A percentile compares a stretch with the other conserved stretches of the same genome.
Conservation (phyloP, 1,140 invertebrate species). For the Bombus picipes region DNA sequence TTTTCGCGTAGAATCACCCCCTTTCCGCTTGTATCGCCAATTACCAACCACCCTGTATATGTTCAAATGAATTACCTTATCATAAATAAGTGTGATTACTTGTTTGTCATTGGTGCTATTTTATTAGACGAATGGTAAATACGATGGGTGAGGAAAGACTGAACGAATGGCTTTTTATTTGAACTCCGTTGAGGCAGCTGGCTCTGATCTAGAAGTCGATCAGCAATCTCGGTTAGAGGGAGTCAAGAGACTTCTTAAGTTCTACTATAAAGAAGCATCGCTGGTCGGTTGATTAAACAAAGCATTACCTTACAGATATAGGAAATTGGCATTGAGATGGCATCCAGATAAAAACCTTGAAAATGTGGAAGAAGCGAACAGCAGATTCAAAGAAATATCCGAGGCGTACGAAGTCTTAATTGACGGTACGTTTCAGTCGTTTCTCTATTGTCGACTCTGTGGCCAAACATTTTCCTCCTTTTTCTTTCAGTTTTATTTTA, state of each 20-base stretch:
- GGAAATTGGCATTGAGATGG: slow-evolving; percentile 98
- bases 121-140: background rate
- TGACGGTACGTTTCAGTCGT: slow-evolving; percentile 89
- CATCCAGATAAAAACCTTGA: slow-evolving; percentile 99
- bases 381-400: slow-evolving; percentile 98
- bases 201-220: background rate
- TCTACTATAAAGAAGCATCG: background rate
- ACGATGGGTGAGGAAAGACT: background rate
- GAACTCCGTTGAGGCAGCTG: background rate
- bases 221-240: background rate
- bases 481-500: too few species aligned
- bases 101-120: background rate
- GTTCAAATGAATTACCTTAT: too few species aligned
- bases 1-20: too few species aligned
- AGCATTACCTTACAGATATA: slow-evolving; percentile 88
- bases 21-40: too few species aligned
- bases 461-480: too few species aligned
- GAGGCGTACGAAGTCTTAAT: slow-evolving; percentile 99
- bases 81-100: background rate
- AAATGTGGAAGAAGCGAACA: slow-evolving; percentile 97
- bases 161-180: slow-evolving; percentile 7
- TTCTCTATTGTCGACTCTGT: background rate
- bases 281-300: background rate
- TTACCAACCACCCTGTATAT: too few species aligned
- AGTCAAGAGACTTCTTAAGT: background rate